Conservation (phyloP, 2,888 invertebrate genomes). For the Calephelis perditalis region DNA sequence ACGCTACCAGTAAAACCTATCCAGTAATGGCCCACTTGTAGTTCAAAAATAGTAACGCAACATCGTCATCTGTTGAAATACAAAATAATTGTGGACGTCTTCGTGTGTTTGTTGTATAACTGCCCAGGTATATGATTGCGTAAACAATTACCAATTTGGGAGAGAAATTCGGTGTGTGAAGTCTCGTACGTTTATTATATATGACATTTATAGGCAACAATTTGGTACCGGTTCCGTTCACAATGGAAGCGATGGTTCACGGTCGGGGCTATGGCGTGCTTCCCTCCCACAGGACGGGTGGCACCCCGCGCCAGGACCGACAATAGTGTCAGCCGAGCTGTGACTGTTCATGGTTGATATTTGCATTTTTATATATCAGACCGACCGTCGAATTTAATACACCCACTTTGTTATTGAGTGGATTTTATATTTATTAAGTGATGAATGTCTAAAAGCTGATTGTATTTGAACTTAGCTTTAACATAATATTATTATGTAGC, state of each 20-base stretch:
- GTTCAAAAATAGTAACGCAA: background rate
- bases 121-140: background rate
- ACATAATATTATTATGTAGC: background rate
- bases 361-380: slow-evolving; percentile 48
- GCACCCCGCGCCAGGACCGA: slow-evolving; percentile 52
- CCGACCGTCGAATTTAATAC: slow-evolving; percentile 12
- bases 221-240: slow-evolving; percentile 29
- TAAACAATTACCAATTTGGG: background rate
- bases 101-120: slow-evolving; percentile 7
- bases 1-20: no score
- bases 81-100: background rate
- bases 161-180: slow-evolving; percentile 12
- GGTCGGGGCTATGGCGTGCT: slow-evolving; percentile 33
- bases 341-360: slow-evolving; percentile 51
- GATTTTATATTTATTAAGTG: background rate
- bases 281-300: slow-evolving; percentile 43
- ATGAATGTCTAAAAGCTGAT: background rate
- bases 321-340: slow-evolving; percentile 49
- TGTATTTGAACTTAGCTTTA: background rate
- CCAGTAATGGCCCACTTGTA: no score
- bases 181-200: slow-evolving; percentile 18
- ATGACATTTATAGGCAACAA: slow-evolving; percentile 27
- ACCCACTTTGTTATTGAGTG: background rate
- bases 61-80: background rate
- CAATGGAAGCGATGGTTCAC: slow-evolving; percentile 38